Evolutionary conservation across 2,888 invertebrate genomes (phyloP).

Genomic region (Orthosia incerta): DNA sequence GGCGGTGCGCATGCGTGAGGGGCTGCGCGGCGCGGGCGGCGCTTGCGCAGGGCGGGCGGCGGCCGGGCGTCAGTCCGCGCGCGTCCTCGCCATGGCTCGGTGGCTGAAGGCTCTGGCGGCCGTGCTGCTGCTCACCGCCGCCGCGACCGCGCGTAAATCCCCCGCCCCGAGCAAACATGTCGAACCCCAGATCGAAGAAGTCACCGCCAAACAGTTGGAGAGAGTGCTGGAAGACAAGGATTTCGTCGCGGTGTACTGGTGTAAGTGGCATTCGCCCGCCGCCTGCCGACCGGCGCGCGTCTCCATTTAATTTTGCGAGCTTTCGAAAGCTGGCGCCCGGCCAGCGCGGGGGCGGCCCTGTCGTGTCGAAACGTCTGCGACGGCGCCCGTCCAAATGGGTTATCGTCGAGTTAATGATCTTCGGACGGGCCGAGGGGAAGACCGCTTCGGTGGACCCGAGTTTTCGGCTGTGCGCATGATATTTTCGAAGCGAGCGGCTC

Average conservation of each 20-base stretch:
- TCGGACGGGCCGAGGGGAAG: conserved; percentile 79
- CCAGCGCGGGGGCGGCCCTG: conserved; percentile 79
- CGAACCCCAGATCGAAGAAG: conserved; percentile 97
- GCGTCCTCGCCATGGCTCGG: conserved; percentile 90
- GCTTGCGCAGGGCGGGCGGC: conserved; percentile 78
- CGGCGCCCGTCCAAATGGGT: conserved; percentile 87
- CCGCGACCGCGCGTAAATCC: conserved; percentile 89
- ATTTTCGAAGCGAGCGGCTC: conserved; percentile 84
- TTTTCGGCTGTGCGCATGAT: conserved; percentile 75
- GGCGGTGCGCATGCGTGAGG: conserved; percentile 69
- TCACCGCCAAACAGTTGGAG: conserved; percentile 97
- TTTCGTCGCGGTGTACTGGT: conserved; percentile 98
- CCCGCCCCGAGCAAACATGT: conserved; percentile 75
- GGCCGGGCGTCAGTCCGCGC: conserved; percentile 86
- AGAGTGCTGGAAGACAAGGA: conserved; percentile 97
- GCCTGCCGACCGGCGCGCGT: conserved; percentile 75
- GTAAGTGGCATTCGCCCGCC: conserved; percentile 93
- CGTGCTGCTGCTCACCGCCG: conserved; percentile 90
- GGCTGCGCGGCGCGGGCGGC: conserved; percentile 69
- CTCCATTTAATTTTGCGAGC: conserved; percentile 77
- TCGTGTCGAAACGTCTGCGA: conserved; percentile 83
- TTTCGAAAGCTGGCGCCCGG: conserved; percentile 76
- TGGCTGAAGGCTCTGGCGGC: conserved; percentile 88
- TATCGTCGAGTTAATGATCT: conserved; percentile 87
- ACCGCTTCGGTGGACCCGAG: conserved; percentile 70